Conservation (phyloP, 1,140 invertebrate genomes). For the Chelonus insularis region DNA sequence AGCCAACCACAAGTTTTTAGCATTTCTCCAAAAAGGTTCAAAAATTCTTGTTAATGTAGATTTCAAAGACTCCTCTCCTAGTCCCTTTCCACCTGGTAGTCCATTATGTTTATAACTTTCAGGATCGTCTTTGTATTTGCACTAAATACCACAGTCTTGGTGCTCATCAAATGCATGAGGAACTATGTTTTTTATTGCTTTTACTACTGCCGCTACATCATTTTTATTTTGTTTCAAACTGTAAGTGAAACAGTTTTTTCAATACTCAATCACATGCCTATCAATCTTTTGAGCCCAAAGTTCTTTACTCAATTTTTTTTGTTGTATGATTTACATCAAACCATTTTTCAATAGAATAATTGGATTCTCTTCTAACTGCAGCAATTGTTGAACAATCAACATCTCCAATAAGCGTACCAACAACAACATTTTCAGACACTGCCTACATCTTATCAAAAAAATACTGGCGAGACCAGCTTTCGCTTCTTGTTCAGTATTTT, state of each 20-base stretch:
- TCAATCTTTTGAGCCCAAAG: not conserved
- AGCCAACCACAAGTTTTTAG: not conserved
- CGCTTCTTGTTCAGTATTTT: no score
- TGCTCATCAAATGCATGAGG: not conserved
- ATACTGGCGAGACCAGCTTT: no score
- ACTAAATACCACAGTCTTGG: not conserved
- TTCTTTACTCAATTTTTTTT: not conserved
- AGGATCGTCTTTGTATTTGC: not conserved
- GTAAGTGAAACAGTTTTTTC: not conserved
- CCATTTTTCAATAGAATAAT: not conserved
- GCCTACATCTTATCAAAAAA: no score
- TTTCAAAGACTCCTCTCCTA: not conserved
- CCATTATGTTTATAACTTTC: constrained; percentile 3
- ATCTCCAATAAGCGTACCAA: not conserved
- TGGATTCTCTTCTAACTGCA: not conserved
- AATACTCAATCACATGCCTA: not conserved
- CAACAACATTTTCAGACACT: not conserved
- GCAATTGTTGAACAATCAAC: not conserved
- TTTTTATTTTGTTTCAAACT: not conserved
- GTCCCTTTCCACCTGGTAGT: not conserved
- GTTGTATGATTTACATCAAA: not conserved
- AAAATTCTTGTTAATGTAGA: not conserved
- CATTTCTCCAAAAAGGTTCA: not conserved
- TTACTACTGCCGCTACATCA: not conserved
- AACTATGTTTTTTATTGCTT: not conserved